A percentile compares a stretch with the other conserved stretches of the same genome.
Evolutionary conservation across 2,113 vertebrate genomes (phyloP).

Genomic region (Nerophis lumbriciformis): DNA sequence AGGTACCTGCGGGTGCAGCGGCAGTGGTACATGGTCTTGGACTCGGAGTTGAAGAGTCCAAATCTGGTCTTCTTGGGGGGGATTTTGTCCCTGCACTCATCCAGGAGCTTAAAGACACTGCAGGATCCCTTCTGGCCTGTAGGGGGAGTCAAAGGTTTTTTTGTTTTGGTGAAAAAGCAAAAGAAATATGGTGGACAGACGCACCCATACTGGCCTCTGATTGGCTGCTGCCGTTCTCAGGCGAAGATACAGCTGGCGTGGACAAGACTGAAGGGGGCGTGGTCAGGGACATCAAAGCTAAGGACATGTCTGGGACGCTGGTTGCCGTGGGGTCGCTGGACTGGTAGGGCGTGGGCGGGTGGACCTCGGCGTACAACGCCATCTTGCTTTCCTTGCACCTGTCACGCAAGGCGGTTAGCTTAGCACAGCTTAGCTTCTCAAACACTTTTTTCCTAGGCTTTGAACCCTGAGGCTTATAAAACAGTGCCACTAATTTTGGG

Average conservation of each 20-base stretch:
- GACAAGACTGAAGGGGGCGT: too few species aligned
- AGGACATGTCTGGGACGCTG: not conserved
- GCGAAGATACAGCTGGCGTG: too few species aligned
- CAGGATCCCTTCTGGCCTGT: conserved; percentile 60
- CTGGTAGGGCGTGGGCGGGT: conserved; percentile 46
- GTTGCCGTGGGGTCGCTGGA: conserved; percentile 11
- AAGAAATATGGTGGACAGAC: not conserved
- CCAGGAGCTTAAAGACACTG: conserved; percentile 63
- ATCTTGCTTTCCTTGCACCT: conserved; percentile 64
- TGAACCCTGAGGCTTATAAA: too few species aligned
- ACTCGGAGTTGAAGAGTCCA: conserved; percentile 67
- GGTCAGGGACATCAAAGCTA: too few species aligned
- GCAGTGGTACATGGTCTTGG: conserved; percentile 75
- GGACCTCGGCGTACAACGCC: conserved; percentile 57
- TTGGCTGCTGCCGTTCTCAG: too few species aligned
- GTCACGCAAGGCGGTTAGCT: not conserved
- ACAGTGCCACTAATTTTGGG: too few species aligned
- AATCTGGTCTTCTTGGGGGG: conserved; percentile 65
- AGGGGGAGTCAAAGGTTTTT: not conserved
- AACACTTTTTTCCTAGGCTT: too few species aligned
- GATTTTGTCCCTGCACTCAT: conserved; percentile 69
- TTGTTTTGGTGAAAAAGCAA: not conserved
- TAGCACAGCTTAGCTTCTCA: not conserved
- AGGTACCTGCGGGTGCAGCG: conserved; percentile 76
- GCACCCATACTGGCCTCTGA: too few species aligned